These are phyloP conservation scores for Trypoxylon attenuatum DNA, from an alignment of 2,888 invertebrate species.

Conservation along the genomic window DNA sequence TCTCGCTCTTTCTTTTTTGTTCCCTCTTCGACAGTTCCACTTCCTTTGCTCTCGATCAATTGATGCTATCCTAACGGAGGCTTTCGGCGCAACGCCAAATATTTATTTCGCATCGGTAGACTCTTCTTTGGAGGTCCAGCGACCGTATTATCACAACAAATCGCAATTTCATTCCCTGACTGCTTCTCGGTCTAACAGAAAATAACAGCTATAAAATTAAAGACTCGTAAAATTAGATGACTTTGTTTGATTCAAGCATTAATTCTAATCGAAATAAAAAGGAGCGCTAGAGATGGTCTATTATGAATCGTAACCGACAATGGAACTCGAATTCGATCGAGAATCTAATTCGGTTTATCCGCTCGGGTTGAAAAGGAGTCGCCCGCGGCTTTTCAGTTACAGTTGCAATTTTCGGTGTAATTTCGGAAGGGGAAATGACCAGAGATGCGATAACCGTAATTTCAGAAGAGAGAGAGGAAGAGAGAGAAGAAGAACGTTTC, in stretches of 20 bases:
- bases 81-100: constrained; percentile 48
- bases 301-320: background rate
- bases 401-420: constrained; percentile 12
- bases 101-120: constrained; percentile 40
- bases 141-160: constrained; percentile 50
- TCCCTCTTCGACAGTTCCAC: background rate
- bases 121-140: constrained; percentile 38
- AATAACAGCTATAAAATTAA: no score
- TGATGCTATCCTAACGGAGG: constrained; percentile 22
- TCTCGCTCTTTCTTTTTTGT: background rate
- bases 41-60: constrained; percentile 25
- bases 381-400: constrained; percentile 16
- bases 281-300: background rate
- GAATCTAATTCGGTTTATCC: background rate
- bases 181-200: constrained; percentile 26
- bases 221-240: no score
- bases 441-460: constrained; percentile 21
- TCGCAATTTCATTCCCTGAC: constrained; percentile 43
- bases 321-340: no score
- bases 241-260: no score
- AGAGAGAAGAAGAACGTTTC: background rate
- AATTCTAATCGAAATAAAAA: no score
- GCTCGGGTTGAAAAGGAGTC: no score
- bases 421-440: constrained; percentile 7
- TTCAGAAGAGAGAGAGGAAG: constrained; percentile 8